Conservation (phyloP, 2,797 vertebrate species). For the Gouania willdenowi region DNA sequence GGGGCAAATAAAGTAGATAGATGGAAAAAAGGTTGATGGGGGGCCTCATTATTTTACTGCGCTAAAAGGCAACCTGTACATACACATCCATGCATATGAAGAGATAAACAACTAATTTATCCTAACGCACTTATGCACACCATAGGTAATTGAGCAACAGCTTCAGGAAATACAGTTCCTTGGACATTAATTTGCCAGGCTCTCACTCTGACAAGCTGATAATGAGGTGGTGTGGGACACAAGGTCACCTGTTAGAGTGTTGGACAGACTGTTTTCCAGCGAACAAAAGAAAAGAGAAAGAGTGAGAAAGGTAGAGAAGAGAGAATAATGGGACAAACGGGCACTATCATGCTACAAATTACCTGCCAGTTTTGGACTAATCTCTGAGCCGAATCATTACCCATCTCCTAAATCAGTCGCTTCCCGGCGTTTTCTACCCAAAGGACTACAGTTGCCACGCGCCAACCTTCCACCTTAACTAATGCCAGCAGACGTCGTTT, state of each 20-base stretch:
- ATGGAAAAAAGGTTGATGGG: constrained; percentile 21
- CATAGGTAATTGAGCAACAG: constrained; percentile 56
- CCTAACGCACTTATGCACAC: constrained; percentile 45
- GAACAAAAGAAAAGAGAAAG: constrained; percentile 42
- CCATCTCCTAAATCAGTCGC: constrained; percentile 26
- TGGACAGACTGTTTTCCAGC: constrained; percentile 33
- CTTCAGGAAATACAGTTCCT: constrained; percentile 35
- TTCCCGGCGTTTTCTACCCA: constrained; percentile 1
- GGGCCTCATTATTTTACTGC: constrained; percentile 15
- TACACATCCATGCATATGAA: constrained; percentile 8
- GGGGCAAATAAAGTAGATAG: no score
- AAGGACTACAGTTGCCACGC: not conserved
- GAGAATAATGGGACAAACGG: constrained; percentile 52
- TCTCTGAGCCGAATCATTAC: constrained; percentile 54
- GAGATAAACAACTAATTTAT: constrained; percentile 23
- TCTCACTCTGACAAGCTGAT: constrained; percentile 66
- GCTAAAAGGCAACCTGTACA: constrained; percentile 24
- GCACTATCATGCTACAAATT: constrained; percentile 72
- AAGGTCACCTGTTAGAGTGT: constrained; percentile 51
- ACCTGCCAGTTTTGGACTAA: constrained; percentile 70
- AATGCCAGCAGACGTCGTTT: not conserved
- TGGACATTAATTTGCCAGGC: constrained; percentile 61
- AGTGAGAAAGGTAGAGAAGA: constrained; percentile 9
- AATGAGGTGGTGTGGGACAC: constrained; percentile 73
- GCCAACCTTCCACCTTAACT: not conserved